Evolutionary conservation across 2,797 vertebrate species (phyloP).

Genomic region (Epinephelus awoara): DNA sequence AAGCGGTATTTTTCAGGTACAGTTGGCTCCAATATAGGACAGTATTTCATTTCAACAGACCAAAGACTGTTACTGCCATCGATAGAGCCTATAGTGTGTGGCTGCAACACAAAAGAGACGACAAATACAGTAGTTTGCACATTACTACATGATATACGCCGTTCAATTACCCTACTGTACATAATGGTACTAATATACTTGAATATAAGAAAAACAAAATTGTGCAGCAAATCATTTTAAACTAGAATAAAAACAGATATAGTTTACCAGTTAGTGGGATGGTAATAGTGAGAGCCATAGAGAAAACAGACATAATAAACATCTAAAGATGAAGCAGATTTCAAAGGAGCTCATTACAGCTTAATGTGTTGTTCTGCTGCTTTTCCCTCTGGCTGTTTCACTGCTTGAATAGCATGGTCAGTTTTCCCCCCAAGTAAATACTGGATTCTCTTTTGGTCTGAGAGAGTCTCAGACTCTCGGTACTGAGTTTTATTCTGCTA

Average conservation of each 20-base stretch:
- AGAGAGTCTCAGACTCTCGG: neutral
- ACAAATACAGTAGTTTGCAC: too few relatives aligned
- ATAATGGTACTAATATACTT: too few relatives aligned
- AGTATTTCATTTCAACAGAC: too few relatives aligned
- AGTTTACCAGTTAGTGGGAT: neutral
- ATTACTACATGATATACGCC: too few relatives aligned
- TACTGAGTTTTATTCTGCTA: slow-evolving; percentile 10
- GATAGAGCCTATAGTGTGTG: too few relatives aligned
- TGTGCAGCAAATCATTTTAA: neutral
- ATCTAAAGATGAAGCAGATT: slow-evolving; percentile 9
- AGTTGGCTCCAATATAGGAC: too few relatives aligned
- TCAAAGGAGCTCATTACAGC: slow-evolving; percentile 10
- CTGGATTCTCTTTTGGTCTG: neutral
- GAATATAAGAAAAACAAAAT: neutral
- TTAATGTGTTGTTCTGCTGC: slow-evolving; percentile 24
- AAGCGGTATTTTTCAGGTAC: too few relatives aligned
- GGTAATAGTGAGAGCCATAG: neutral
- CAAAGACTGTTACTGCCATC: too few relatives aligned
- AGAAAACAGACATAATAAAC: neutral
- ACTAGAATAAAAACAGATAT: neutral
- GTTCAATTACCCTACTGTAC: too few relatives aligned
- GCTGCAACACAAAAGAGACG: too few relatives aligned
- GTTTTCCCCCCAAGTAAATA: neutral
- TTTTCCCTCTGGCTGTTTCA: slow-evolving; percentile 12
- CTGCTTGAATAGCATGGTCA: slow-evolving; percentile 3